Evolutionary conservation across 1,140 invertebrate species (phyloP), one percentile per base, ranked within the genome.

Genomic region (Bradynema listronoti): DNA sequence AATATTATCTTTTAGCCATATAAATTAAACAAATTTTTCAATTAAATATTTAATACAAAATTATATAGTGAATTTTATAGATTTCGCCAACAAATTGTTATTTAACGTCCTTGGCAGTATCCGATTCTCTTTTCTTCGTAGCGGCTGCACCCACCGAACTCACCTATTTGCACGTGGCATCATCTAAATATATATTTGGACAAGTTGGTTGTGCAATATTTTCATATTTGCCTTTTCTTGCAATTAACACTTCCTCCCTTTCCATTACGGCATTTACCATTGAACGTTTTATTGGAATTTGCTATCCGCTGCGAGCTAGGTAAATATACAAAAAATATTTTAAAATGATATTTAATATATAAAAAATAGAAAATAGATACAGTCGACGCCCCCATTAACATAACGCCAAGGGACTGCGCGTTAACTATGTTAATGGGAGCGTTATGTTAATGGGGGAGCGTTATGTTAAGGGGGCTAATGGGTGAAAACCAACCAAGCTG

Each of bases 181-280:
- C 80, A 4, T 81, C 82, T 63, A 79, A 83, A 45, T 85, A 84
- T 80, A 79, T 84, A 14, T 84, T 84, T 79, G 85, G 85, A 0
- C 72, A 80, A 11, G 69, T 81, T 2, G 82, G 83, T 24, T 86
- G 85, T 71, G 80, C 82, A 0, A 55, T 85, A 5, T 80, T 85
- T 53, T 80, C 85, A n/a, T 87, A 85, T 69, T 75, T 83, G 2
- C 84, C 85, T 66, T 84, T 85, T 74, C 75, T 86, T 7, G 86
- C 85, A 2, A 85, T 87, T 22, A 65, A 66, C 32, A 51, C 63
- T 0, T 85, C 84, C 0, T 83, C 84, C 0, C 74, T 86, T 25
- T 84, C 83, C 29, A 83, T 86, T 33, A 83, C 85, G 16, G 85
- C 85, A 0, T 86, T 86, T 78, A 86, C 85, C 1, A 81, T 86